Conservation (phyloP, 2,797 vertebrate species). For the Micromesistius poutassou region DNA sequence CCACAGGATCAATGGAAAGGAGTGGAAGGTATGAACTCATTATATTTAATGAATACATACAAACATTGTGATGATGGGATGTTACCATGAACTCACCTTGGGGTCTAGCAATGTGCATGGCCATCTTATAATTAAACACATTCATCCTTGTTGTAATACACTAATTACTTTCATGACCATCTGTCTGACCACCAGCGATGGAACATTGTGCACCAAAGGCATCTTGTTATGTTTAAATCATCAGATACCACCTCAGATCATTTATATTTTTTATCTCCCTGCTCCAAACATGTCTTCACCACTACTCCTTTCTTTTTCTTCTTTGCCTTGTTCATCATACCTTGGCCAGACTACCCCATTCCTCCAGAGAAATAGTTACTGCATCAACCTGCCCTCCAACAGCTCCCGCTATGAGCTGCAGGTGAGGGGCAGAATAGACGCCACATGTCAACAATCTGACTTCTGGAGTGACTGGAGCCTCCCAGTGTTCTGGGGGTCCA, state of each 20-base stretch:
- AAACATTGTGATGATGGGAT: slow-evolving; percentile 1
- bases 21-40: slow-evolving; percentile 70
- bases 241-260: neutral
- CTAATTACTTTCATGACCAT: neutral
- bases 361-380: accelerated
- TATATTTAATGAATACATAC: neutral
- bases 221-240: no score
- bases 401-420: slow-evolving; percentile 78
- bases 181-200: neutral
- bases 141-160: neutral
- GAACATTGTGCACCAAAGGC: neutral
- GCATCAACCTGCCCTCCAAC: slow-evolving; percentile 62
- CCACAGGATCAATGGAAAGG: slow-evolving; percentile 70
- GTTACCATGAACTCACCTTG: neutral
- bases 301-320: neutral
- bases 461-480: slow-evolving; percentile 84
- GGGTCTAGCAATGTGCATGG: neutral
- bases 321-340: neutral
- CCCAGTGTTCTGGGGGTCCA: slow-evolving; percentile 73
- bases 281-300: no score
- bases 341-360: no score
- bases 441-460: slow-evolving; percentile 57
- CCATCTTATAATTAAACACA: neutral
- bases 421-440: slow-evolving; percentile 67
- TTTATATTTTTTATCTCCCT: neutral